Base-by-base conservation (phyloP, 1,140 invertebrate genomes). In the Drosophila repletoides region DNA sequence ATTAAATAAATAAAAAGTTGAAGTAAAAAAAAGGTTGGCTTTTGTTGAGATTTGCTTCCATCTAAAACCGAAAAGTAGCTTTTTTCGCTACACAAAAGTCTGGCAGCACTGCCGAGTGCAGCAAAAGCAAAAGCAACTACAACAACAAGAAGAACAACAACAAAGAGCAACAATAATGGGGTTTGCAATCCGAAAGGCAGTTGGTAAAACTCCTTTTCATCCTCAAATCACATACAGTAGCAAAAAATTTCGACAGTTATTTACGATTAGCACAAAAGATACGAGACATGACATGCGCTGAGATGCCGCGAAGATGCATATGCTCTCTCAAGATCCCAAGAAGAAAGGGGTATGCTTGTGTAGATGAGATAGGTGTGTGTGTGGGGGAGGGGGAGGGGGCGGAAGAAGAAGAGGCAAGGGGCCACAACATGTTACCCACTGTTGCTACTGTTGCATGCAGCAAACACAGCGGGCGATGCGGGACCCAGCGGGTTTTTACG, bases 201-300 rank as follows among this genome's bases (percentile, higher is more conserved):
- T 80, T 80, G 60, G 66, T 51, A 63, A 65, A 70, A 70, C 76
- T 75, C 69, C 64, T 63, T 63, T 58, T 51, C 45, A 48, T 52
- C 48, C 64, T 79, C 59, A 61, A 83, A 83, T 83, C 79, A 84
- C 80, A 86, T 80, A 86, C 80, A 80, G 80, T 86, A 86, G 80
- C 80, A 86, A 86, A 86, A 86, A 86, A 86, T 86, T 86, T 86
- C 80, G 80, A 86, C 80, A 86, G 80, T 86, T 86, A 86, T 86
- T 86, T 86, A 86, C 80, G 80, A 86, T 86, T 86, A 86, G 80
- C 80, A 86, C 75, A 86, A 80, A 86, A 81, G 77, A 81, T 81
- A 81, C 77, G 77, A 81, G 77, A 81, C 77, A 81, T 76, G 77
- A 76, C 77, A 81, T 81, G 77, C 72, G 72, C 63, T 76, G 77